phyloP scores from a whole-genome alignment of 1,140 invertebrate species.

The Thaumetopoea pityocampa region DNA sequence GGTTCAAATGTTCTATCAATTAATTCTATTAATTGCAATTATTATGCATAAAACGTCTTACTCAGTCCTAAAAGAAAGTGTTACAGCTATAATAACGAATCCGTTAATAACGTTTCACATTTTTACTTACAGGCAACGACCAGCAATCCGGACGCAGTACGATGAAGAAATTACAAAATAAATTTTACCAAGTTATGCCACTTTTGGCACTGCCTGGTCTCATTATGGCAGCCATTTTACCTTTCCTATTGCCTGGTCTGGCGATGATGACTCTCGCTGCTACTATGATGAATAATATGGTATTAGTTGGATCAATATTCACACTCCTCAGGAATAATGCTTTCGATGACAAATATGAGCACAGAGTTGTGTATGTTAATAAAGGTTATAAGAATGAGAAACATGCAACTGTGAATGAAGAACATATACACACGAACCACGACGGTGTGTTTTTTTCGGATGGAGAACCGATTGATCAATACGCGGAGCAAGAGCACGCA shows the following conservation, averaged over 20 bases:
- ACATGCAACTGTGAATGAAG: conserved; percentile 18
- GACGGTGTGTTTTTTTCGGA: conserved; percentile 18
- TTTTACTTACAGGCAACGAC: conserved; percentile 43
- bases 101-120: no score
- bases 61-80: no score
- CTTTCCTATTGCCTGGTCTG: conserved; percentile 67
- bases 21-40: no score
- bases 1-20: no score
- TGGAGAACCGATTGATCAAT: conserved; percentile 6
- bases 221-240: conserved; percentile 69
- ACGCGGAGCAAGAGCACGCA: neutral
- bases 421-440: conserved; percentile 13
- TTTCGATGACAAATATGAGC: conserved; percentile 59
- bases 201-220: conserved; percentile 62
- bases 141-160: conserved; percentile 38
- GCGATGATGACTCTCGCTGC: conserved; percentile 65
- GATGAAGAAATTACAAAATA: conserved; percentile 59
- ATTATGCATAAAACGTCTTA: no score
- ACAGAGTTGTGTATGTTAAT: conserved; percentile 69
- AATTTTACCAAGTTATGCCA: conserved; percentile 55
- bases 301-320: conserved; percentile 63
- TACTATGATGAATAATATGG: conserved; percentile 69
- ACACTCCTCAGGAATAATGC: conserved; percentile 70
- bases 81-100: no score
- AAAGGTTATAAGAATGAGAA: conserved; percentile 59